Percentiles rank a stretch among this genome's conserved stretches.
Evolutionary conservation across 2,797 vertebrate species (phyloP).

Genomic region (Tapirus indicus): DNA sequence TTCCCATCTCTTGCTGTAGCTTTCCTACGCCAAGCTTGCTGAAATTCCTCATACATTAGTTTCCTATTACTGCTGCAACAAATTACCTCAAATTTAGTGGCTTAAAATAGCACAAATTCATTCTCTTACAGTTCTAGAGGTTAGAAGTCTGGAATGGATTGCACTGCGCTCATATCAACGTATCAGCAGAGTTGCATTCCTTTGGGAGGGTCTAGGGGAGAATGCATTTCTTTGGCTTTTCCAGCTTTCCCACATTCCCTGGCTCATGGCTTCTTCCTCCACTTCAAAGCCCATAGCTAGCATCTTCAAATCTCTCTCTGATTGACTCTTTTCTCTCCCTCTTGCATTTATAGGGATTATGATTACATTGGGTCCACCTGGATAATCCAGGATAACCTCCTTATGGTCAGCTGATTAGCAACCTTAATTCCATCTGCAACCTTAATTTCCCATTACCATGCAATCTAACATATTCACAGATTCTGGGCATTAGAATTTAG

Average conservation of each 20-base stretch:
- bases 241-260: neutral
- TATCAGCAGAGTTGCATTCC: neutral
- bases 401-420: neutral
- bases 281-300: neutral
- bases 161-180: neutral
- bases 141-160: neutral
- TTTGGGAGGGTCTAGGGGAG: neutral
- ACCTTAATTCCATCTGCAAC: neutral
- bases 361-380: rapidly evolving
- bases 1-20: neutral
- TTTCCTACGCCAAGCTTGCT: neutral
- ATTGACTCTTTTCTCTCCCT: neutral
- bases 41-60: neutral
- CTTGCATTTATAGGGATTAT: neutral
- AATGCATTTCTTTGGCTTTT: neutral
- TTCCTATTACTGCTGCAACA: neutral
- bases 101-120: neutral
- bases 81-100: neutral
- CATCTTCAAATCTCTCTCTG: neutral
- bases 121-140: neutral
- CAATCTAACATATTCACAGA: neutral
- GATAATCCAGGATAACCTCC: neutral
- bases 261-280: neutral
- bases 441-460: neutral
- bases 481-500: neutral